Percentiles rank a stretch among this genome's conserved stretches.
Conservation (phyloP, 1,140 invertebrate genomes). For the Subanguina moxae region DNA sequence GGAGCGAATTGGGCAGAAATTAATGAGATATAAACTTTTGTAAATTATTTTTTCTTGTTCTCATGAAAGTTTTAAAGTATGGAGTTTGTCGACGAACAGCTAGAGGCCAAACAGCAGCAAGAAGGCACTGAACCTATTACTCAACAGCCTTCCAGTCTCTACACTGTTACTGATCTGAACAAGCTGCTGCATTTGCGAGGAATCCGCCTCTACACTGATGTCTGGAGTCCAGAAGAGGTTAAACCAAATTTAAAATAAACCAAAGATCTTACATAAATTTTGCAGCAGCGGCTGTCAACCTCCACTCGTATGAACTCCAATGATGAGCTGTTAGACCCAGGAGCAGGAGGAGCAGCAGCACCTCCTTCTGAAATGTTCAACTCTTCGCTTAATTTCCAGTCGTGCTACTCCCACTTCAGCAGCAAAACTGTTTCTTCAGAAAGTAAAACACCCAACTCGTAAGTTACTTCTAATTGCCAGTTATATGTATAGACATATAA, state of each 20-base stretch:
- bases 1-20: no score
- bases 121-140: conserved; percentile 16
- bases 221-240: conserved; percentile 34
- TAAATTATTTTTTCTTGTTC: not conserved
- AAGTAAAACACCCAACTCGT: conserved; percentile 9
- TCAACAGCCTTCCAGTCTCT: conserved; percentile 30
- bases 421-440: conserved; percentile 17
- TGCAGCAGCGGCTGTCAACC: not conserved
- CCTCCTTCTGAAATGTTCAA: conserved; percentile 6
- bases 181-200: conserved; percentile 44
- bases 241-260: no score
- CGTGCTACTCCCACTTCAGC: conserved; percentile 44
- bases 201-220: conserved; percentile 41
- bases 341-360: not conserved
- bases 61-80: conserved; percentile 30
- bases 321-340: not conserved
- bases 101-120: conserved; percentile 35
- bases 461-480: not conserved
- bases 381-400: conserved; percentile 42
- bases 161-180: conserved; percentile 39
- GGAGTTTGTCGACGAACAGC: conserved; percentile 46
- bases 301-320: not conserved
- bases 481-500: no score
- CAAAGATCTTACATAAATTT: not conserved
- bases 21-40: no score